Evolutionary conservation across 2,113 vertebrate species (phyloP).

Genomic region (Peucedramus taeniatus): DNA sequence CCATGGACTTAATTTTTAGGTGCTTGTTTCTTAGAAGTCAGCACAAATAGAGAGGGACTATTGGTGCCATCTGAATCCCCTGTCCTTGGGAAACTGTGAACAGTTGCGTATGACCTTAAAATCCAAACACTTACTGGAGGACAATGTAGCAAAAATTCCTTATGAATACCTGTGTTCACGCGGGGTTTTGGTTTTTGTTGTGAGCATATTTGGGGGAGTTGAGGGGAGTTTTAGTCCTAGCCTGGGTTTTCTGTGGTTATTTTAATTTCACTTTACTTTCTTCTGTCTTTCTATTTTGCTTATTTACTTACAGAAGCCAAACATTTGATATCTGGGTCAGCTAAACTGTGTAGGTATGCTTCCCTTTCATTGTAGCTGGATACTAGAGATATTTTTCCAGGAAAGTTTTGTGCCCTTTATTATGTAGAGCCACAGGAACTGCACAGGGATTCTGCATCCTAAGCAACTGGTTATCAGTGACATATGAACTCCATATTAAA

Average conservation of each 20-base stretch:
- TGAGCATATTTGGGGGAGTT: background rate
- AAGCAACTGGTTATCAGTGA: background rate
- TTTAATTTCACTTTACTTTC: background rate
- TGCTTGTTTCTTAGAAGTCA: background rate
- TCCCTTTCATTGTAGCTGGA: background rate
- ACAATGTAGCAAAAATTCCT: slow-evolving; percentile 24
- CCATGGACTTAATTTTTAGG: background rate
- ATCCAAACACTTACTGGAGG: slow-evolving; percentile 21
- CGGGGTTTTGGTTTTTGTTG: background rate
- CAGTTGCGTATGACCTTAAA: background rate
- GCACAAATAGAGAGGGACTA: background rate
- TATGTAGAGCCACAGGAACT: background rate
- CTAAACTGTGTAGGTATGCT: background rate
- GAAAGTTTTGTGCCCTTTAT: background rate
- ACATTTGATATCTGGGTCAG: background rate
- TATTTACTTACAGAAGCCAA: background rate
- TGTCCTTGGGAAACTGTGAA: slow-evolving; percentile 20
- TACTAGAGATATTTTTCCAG: background rate
- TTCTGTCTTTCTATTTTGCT: background rate
- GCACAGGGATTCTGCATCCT: background rate
- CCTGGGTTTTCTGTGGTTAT: background rate
- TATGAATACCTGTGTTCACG: slow-evolving; percentile 10
- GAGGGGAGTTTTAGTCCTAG: background rate
- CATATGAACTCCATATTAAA: background rate
- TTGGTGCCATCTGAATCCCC: background rate